phyloP scores from a whole-genome alignment of 2,797 vertebrate species.

The Cossypha niveicapilla region DNA sequence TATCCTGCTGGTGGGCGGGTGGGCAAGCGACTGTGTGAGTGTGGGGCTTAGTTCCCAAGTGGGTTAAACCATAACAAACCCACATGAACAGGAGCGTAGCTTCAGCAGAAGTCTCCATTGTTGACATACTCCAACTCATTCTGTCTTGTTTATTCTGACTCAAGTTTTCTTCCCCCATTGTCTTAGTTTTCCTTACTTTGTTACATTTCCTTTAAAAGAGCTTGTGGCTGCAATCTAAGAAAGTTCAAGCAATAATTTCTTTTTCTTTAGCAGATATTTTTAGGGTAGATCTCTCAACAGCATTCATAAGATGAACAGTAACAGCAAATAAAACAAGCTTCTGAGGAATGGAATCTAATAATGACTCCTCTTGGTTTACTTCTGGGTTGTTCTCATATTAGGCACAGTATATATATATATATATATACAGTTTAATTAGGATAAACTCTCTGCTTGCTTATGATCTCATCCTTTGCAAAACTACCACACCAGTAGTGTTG shows the following conservation, averaged over 20 bases:
- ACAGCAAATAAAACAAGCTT: constrained; percentile 48
- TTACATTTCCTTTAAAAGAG: constrained; percentile 54
- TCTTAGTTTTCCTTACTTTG: constrained; percentile 55
- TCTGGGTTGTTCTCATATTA: constrained; percentile 42
- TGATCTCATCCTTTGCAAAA: constrained; percentile 20
- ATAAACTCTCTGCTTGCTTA: constrained; percentile 21
- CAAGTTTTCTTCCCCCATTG: constrained; percentile 62
- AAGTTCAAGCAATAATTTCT: constrained; percentile 59
- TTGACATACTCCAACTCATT: constrained; percentile 39
- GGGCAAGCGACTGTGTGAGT: background rate
- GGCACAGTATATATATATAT: background rate
- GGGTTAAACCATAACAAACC: background rate
- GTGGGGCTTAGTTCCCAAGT: background rate
- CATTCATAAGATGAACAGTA: constrained; percentile 51
- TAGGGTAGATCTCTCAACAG: constrained; percentile 36
- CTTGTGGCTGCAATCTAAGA: constrained; percentile 56
- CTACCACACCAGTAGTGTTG: background rate
- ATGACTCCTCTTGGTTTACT: constrained; percentile 44
- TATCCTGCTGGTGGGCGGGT: background rate
- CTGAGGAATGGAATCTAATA: constrained; percentile 30
- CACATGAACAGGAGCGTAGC: background rate
- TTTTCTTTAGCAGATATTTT: constrained; percentile 57
- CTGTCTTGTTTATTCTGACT: constrained; percentile 64
- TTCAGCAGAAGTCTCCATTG: constrained; percentile 59
- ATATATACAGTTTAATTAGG: constrained; percentile 5